Base-by-base conservation (phyloP, 2,113 vertebrate genomes). In the Eupsittula cactorum region DNA sequence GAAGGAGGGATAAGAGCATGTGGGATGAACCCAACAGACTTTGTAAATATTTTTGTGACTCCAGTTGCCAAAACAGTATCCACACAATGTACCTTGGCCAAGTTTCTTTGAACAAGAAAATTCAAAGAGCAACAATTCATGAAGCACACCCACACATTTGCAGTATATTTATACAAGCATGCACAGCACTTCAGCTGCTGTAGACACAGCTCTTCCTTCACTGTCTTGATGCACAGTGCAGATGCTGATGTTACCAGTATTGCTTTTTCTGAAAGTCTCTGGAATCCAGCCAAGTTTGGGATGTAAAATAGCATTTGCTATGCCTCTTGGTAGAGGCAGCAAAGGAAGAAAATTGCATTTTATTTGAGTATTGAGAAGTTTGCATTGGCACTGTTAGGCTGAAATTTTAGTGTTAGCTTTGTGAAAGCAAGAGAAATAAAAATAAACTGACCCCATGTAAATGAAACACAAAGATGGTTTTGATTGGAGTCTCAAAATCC, bases 1-100 rank as follows among this genome's bases (percentile, higher is more conserved):
- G 86, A 96, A 96, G 62, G 53, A 79, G 64, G 41, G 46, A 65
- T 70, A 92, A 86, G 85, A 62, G 52, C 37, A 88, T 2, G 13
- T 60, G 63, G 73, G 47, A 94, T 88, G 86, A 93, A 92, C 76
- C 39, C 86, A 81, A 79, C 42, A 62, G 86, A 55, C 41, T 86
- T 75, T 0, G 1, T 85, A 95, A 94, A 92, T 84, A 93, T 91
- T 93, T 88, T 37, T 91, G 67, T 25, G 13, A 86, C 75, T 86
- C 37, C 57, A 79, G 76, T 53, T 81, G 91, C 93, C 93, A 89
- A 79, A 96, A 84, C 90, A 49, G 86, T 63, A 88, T 90, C 84
- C 69, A 49, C 79, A 70, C 3, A 46, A 33, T 1, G 18, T 21
- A n/a, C 31, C 19, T 59, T 11, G 0, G 93, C 93, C 92, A 88